Evolutionary conservation across 2,888 invertebrate genomes (phyloP).

Genomic region (Leptopterna dolabrata): DNA sequence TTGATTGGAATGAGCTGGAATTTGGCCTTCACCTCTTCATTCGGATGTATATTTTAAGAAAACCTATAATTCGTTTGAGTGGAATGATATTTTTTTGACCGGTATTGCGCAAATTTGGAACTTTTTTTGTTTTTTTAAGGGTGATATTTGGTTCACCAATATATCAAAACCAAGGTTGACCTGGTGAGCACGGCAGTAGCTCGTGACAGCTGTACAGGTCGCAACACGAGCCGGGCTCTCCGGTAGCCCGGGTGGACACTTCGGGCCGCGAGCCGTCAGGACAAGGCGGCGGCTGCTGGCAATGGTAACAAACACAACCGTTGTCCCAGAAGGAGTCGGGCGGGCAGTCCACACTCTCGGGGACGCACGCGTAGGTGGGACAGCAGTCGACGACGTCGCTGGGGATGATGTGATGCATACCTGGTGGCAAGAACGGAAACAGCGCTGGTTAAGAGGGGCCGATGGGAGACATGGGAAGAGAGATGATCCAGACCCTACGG

Average conservation of each 20-base stretch:
- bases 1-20: no score
- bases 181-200: neutral
- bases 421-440: neutral
- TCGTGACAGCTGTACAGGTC: neutral
- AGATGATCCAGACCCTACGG: no score
- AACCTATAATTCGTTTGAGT: no score
- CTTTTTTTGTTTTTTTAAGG: no score
- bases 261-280: neutral
- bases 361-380: neutral
- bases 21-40: no score
- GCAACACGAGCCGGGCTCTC: neutral
- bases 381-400: neutral
- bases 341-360: neutral
- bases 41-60: no score
- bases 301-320: neutral
- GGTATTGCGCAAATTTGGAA: no score
- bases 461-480: neutral
- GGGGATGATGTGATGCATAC: neutral
- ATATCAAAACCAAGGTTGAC: neutral
- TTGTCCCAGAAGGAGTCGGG: neutral
- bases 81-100: no score
- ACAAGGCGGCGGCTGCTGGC: neutral
- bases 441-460: no score
- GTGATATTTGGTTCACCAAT: no score
- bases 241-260: neutral